Evolutionary conservation across 2,888 invertebrate genomes (phyloP), one percentile per base, ranked within the genome.

Genomic region (Hemithea aestivaria): DNA sequence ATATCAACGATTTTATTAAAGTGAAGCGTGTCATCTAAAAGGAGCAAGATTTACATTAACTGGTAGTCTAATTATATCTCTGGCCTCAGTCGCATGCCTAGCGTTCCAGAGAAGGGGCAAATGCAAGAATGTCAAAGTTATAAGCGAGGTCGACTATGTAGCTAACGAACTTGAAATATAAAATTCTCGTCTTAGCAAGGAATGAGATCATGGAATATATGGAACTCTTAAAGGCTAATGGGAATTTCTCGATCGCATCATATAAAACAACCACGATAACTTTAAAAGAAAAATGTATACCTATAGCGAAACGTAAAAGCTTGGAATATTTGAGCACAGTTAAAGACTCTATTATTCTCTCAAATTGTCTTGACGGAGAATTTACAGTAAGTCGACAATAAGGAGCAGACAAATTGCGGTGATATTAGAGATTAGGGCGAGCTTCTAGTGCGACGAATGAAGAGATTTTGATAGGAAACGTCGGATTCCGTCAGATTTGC

Each of bases 1-100:
- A 40, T 43, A 48, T 45, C 48, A 53, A 50, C 43, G 36, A 42
- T 45, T 48, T 45, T 49, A 50, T 50, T 48, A 35, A 49, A 45
- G 27, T 52, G 29, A 42, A 38, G 32, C 48, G 35, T 45, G 38
- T 51, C 55, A 52, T 58, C 54, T 51, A 61, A 63, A 66, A 66
- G 58, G 64, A 59, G 56, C 61, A 66, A 62, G 57, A 61, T 69
- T 65, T 61, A 66, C 62, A 58, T 53, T 68, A 67, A 64, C 63
- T 60, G 63, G 56, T 61, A 53, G 60, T 74, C 80, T 83, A 83
- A 83, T 81, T 75, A 76, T 83, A 81, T 54, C 67, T 56, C 48
- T 58, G 60, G 56, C 60, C 56, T 67, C 56, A 58, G 72, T 66
- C 71, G 76, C 80, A 56, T 75, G 68, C 75, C 70, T 72, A 62